phyloP scores from a whole-genome alignment of 2,113 vertebrate genomes.

The Porphyrio hochstetteri region DNA sequence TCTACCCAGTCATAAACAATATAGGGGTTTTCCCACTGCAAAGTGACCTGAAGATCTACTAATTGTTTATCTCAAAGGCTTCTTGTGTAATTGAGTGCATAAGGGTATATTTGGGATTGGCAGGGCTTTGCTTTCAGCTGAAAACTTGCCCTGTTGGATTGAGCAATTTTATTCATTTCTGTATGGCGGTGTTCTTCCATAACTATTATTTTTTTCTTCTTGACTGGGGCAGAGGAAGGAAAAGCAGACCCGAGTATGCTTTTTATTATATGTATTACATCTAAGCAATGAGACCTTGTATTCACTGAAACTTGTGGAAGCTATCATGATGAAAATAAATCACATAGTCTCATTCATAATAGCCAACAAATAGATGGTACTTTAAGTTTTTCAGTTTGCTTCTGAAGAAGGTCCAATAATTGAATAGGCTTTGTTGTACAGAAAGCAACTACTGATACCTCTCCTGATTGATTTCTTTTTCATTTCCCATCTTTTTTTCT shows the following conservation, averaged over 20 bases:
- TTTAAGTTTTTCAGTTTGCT: neutral
- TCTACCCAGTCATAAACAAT: fast-evolving
- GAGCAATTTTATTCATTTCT: neutral
- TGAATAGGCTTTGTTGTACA: neutral
- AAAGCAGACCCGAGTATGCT: neutral
- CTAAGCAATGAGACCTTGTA: neutral
- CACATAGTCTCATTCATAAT: neutral
- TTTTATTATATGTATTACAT: neutral
- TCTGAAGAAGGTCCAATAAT: neutral
- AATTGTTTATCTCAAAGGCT: neutral
- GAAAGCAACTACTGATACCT: neutral
- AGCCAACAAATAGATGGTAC: neutral
- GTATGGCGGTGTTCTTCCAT: neutral
- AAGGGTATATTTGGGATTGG: neutral
- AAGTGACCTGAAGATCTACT: neutral
- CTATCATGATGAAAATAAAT: neutral
- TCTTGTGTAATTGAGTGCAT: neutral
- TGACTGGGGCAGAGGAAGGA: neutral
- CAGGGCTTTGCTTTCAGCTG: neutral
- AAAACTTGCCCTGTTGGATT: neutral
- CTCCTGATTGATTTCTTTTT: neutral
- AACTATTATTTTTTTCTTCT: neutral
- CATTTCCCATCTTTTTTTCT: neutral
- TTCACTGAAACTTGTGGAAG: neutral
- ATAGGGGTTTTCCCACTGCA: neutral